Percentiles rank a stretch among this genome's conserved stretches.
Evolutionary conservation across 2,113 vertebrate genomes (phyloP).

Genomic region (Ictalurus furcatus): DNA sequence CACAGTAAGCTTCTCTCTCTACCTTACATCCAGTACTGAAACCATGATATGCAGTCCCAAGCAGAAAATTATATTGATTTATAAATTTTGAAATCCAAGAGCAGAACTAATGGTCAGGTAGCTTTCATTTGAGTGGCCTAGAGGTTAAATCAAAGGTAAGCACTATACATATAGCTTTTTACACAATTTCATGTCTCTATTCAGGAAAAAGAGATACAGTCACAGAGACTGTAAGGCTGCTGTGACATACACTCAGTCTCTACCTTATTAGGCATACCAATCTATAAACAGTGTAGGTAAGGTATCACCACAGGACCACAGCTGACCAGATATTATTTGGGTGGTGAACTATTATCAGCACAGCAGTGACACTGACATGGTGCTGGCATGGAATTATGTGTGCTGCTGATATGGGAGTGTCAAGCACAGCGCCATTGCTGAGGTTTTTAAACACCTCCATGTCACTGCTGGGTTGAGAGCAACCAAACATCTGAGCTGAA

Average conservation of each 20-base stretch:
- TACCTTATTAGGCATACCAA: neutral
- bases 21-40: slow-evolving; percentile 38
- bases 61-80: slow-evolving; percentile 47
- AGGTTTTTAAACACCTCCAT: neutral
- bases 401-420: neutral
- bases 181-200: neutral
- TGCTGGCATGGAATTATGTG: neutral
- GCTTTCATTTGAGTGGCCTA: slow-evolving; percentile 31
- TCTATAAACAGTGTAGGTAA: neutral
- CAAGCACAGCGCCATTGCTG: neutral
- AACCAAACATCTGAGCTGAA: neutral
- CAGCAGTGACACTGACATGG: neutral
- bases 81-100: slow-evolving; percentile 38
- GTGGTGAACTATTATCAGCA: neutral
- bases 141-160: slow-evolving; percentile 33
- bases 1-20: slow-evolving; percentile 35
- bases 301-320: neutral
- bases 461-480: neutral
- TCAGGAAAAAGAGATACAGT: neutral
- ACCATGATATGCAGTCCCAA: slow-evolving; percentile 39
- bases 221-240: slow-evolving; percentile 1
- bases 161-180: slow-evolving; percentile 15
- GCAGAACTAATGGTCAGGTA: slow-evolving; percentile 32
- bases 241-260: neutral
- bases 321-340: slow-evolving; percentile 4